These are phyloP conservation scores for Anagrus nilaparvatae DNA, from an alignment of 1,140 invertebrate genomes.

Conservation along the genomic window DNA sequence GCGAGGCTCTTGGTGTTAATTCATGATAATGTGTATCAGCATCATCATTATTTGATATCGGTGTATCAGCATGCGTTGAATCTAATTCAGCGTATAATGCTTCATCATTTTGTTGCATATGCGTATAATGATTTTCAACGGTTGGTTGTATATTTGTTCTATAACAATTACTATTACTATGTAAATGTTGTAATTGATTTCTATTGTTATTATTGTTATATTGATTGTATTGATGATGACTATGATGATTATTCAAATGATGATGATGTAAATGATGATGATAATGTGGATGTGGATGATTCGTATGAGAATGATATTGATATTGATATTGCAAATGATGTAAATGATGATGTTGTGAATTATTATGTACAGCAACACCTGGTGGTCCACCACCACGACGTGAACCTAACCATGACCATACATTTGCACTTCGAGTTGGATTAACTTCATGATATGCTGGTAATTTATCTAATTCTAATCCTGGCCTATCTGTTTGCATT, in stretches of 20 bases:
- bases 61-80: conserved; percentile 40
- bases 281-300: too few relatives aligned
- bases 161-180: not conserved
- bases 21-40: conserved; percentile 41
- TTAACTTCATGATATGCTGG: conserved; percentile 42
- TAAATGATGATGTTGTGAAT: too few relatives aligned
- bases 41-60: conserved; percentile 36
- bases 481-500: conserved; percentile 39
- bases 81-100: conserved; percentile 60
- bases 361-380: too few relatives aligned
- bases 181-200: too few relatives aligned
- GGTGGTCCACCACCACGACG: conserved; percentile 41
- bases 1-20: too few relatives aligned
- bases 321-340: too few relatives aligned
- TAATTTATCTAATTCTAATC: conserved; percentile 40
- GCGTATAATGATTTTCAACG: conserved; percentile 61
- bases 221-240: too few relatives aligned
- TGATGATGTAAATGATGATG: too few relatives aligned
- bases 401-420: conserved; percentile 55
- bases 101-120: conserved; percentile 58
- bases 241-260: too few relatives aligned
- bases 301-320: too few relatives aligned
- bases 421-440: conserved; percentile 44
- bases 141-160: too few relatives aligned
- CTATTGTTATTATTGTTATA: too few relatives aligned